phyloP scores from a whole-genome alignment of 2,113 vertebrate genomes.

The Corythaeola cristata region DNA sequence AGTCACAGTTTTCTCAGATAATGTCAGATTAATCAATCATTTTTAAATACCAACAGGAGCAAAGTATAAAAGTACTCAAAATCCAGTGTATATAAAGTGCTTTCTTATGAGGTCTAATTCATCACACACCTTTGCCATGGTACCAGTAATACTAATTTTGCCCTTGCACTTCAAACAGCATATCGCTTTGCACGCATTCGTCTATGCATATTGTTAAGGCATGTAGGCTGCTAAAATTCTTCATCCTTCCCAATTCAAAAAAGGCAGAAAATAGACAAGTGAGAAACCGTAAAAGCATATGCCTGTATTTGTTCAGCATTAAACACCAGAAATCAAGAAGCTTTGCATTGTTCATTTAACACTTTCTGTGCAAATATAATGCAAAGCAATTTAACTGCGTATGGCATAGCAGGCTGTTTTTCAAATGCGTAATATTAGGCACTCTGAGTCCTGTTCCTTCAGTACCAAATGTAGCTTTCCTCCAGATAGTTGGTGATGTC shows the following conservation, averaged over 20 bases:
- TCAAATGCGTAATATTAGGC: neutral
- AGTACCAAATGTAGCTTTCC: neutral
- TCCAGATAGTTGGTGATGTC: neutral
- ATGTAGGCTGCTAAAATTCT: neutral
- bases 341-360: neutral
- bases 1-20: constrained; percentile 76
- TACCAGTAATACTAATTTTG: constrained; percentile 73
- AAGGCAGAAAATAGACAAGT: neutral
- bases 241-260: neutral
- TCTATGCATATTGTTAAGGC: neutral
- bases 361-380: neutral
- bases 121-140: constrained; percentile 78
- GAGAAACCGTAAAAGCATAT: neutral
- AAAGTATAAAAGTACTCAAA: constrained; percentile 71
- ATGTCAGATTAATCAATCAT: constrained; percentile 87
- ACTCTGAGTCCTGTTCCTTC: neutral
- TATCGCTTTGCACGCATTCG: neutral
- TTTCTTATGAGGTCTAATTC: constrained; percentile 78
- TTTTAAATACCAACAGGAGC: constrained; percentile 80
- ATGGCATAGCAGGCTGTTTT: neutral
- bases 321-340: neutral
- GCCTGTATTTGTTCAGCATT: neutral
- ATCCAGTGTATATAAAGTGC: constrained; percentile 73
- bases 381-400: neutral
- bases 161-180: constrained; percentile 59